A percentile compares a stretch with the other conserved stretches of the same genome.
Conservation (phyloP, 2,888 invertebrate genomes). For the Gryllus longicercus region DNA sequence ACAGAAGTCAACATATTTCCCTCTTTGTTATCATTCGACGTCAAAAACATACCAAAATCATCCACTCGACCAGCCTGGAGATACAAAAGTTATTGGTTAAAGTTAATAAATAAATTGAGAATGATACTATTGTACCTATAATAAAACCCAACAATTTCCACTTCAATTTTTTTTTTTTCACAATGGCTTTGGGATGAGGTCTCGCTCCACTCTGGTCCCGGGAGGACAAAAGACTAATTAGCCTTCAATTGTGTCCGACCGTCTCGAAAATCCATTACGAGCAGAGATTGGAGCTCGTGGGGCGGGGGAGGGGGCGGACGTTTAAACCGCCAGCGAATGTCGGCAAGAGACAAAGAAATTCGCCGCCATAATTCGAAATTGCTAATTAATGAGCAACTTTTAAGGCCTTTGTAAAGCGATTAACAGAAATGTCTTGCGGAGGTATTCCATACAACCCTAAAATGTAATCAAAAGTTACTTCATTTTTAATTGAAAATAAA, state of each 20-base stretch:
- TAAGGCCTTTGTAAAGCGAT: constrained; percentile 5
- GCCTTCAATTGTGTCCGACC: background rate
- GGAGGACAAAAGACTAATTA: constrained; percentile 4
- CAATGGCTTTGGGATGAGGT: background rate
- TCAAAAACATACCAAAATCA: no score
- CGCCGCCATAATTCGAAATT: background rate
- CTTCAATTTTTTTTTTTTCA: background rate
- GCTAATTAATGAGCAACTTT: constrained; percentile 5
- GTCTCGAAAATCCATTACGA: constrained; percentile 7
- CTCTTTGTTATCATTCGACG: no score
- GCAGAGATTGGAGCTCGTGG: background rate
- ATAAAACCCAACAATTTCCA: constrained; percentile 6
- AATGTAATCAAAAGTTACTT: no score
- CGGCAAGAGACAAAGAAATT: background rate
- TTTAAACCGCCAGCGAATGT: background rate
- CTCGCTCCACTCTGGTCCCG: background rate
- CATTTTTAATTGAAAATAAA: no score
- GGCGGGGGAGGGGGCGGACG: background rate
- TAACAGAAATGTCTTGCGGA: background rate
- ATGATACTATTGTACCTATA: background rate
- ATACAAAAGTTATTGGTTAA: background rate
- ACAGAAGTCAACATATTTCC: no score
- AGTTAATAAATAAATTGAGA: constrained; percentile 1
- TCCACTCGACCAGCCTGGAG: background rate
- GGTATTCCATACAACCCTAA: no score